Conservation (phyloP, 2,888 invertebrate species). For the Tetanocera ferruginea region DNA sequence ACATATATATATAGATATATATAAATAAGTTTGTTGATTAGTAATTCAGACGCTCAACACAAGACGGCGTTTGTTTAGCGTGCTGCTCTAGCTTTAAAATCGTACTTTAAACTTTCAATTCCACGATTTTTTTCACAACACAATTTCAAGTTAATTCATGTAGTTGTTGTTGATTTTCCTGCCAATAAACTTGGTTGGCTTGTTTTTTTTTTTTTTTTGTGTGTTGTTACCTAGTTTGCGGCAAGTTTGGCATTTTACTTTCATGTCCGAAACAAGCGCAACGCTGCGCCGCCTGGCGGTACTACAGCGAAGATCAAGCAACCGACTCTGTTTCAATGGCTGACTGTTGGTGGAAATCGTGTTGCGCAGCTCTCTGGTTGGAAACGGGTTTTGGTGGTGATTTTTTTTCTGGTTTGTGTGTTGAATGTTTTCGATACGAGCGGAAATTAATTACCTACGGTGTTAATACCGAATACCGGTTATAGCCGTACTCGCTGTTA, state of each 20-base stretch:
- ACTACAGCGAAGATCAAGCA: conserved; percentile 32
- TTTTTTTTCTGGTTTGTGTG: conserved; percentile 15
- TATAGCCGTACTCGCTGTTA: conserved; percentile 34
- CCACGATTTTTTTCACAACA: not conserved
- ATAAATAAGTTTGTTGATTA: conserved; percentile 16
- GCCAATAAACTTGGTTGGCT: not conserved
- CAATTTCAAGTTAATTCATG: conserved; percentile 17
- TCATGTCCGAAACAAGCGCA: conserved; percentile 25
- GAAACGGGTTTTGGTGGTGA: conserved; percentile 19
- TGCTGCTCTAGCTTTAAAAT: not conserved
- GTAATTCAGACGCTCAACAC: conserved; percentile 14
- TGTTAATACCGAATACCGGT: conserved; percentile 47
- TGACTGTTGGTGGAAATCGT: conserved; percentile 19
- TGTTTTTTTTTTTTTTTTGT: not conserved
- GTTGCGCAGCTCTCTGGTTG: not conserved
- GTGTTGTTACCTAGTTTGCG: not conserved
- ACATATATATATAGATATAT: too few species aligned
- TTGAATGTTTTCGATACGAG: conserved; percentile 29
- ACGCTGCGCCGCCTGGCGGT: conserved; percentile 24
- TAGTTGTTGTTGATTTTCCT: conserved; percentile 3
- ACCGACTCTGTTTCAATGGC: not conserved
- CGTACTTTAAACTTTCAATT: conserved; percentile 23
- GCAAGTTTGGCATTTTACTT: conserved; percentile 28
- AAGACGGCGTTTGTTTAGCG: not conserved
- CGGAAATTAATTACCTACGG: conserved; percentile 54